Base-by-base conservation (phyloP, 2,797 vertebrate genomes). In the Microctenopoma lineatum region DNA sequence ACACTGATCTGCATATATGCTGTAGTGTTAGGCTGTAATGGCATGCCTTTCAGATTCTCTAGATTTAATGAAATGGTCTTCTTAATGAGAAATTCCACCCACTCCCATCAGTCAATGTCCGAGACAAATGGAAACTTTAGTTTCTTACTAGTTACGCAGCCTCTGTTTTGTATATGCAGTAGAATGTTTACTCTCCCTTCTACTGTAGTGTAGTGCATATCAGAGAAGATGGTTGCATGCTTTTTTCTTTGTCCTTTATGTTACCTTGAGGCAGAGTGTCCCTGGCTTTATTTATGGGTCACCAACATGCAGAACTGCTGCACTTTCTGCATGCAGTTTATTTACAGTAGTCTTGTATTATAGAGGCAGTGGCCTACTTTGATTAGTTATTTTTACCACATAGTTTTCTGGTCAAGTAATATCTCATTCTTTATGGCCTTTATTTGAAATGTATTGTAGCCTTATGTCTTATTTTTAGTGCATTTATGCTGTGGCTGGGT, bases 211-310 rank as follows among this genome's bases (percentile, higher is more conserved):
- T 46, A 46, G 50, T 39, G 15, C 7, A n/a, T 21, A 59, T 79
- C 26, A 32, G 13, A 56, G 48, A 76, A 57, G 14, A 64, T 46
- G 45, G 50, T 70, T 47, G 66, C 67, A 34, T 80, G 64, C 70
- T 79, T 81, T 47, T 65, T 75, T 60, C 56, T 75, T 65, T 83
- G 81, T 90, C 83, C 83, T 89, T 88, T 85, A 83, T 81, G 74
- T 45, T 86, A 89, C 85, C 86, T 90, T 87, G 81, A 89, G 82
- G 81, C 84, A 71, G 68, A 83, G 66, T 84, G 80, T 83, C 85
- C 71, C 79, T 79, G 80, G 66, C 75, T 89, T 86, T 82, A 74
- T 91, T 90, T 89, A 87, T 91, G 90, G 91, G 91, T 94, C 91
- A 93, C 89, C 90, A 87, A 91, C 75, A 92, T 91, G 74, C 64